Base-by-base conservation (phyloP, 2,888 invertebrate genomes). In the Tribolium freemani region DNA sequence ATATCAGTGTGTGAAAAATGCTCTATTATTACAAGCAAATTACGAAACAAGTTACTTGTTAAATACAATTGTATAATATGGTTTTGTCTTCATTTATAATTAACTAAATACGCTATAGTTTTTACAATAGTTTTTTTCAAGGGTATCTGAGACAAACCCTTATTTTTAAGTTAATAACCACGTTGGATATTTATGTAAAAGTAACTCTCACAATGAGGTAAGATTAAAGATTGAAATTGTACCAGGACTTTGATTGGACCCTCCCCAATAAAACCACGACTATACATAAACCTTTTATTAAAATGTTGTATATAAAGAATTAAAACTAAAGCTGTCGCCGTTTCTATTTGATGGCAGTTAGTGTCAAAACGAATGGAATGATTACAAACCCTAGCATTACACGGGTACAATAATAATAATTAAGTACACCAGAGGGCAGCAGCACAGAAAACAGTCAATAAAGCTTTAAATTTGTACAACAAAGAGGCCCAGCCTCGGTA, bases 171-270 rank as follows among this genome's bases (percentile, higher is more conserved):
- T 83, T 82, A 77, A 81, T 82, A 81, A 82, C 80, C 82, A 79
- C 80, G 80, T 82, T 83, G 81, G 78, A 80, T 81, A 82, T 83
- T 82, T 83, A 80, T 83, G 69, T 69, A 60, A 83, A 83, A 79
- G 81, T 77, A 82, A 80, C 80, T 83, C 82, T 83, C 83, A 83
- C 78, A 81, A 80, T 81, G 80, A 82, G 80, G 80, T 79, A 82
- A 80, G 77, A 83, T 76, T 79, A 78, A 80, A 80, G 75, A 73
- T 71, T 66, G 74, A 77, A 78, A 73, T 64, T 72, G 64, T 70
- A 46, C 26, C 26, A 26, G 26, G 2, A 26, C 5, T 26, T 26
- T 26, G 5, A 26, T 26, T 26, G 3, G 5, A 1, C 26, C 26
- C 26, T 26, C 26, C 26, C 26, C n/a, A 38, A 38, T 38, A 38